phyloP scores from a whole-genome alignment of 2,113 vertebrate species.

The Cyprinodon variegatus region DNA sequence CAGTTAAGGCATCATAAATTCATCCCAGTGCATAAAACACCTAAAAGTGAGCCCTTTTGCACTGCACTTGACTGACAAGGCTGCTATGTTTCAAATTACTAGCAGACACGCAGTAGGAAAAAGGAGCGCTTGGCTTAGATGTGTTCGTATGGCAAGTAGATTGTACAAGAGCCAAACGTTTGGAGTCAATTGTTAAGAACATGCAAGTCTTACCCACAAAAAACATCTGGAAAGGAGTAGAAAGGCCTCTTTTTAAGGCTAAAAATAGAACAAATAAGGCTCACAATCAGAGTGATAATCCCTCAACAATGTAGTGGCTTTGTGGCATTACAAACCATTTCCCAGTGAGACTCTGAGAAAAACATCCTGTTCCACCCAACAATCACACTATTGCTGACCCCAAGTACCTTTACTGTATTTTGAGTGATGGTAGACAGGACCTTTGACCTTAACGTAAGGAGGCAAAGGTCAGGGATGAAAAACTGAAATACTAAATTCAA shows the following conservation, averaged over 20 bases:
- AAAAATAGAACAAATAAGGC: conserved; percentile 70
- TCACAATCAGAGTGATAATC: conserved; percentile 56
- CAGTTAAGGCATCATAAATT: conserved; percentile 57
- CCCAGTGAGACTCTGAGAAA: conserved; percentile 23
- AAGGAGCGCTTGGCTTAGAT: conserved; percentile 29
- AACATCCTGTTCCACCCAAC: conserved; percentile 35
- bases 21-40: conserved; percentile 62
- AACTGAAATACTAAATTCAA: conserved; percentile 43
- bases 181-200: conserved; percentile 65
- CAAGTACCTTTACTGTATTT: conserved; percentile 1
- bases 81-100: conserved; percentile 58
- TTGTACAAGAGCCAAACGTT: conserved; percentile 55
- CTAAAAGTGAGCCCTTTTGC: conserved; percentile 29
- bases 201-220: conserved; percentile 50
- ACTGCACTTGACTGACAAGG: conserved; percentile 60
- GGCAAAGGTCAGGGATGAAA: conserved; percentile 54
- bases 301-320: conserved; percentile 57
- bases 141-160: conserved; percentile 39
- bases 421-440: conserved; percentile 32
- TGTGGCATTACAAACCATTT: conserved; percentile 42
- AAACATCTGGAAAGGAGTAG: conserved; percentile 72
- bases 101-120: conserved; percentile 53
- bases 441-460: conserved; percentile 57
- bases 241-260: conserved; percentile 66
- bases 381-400: conserved; percentile 19